These are phyloP conservation scores for Lepidochitona cinerea DNA, from an alignment of 2,888 invertebrate genomes.

Conservation along the genomic window DNA sequence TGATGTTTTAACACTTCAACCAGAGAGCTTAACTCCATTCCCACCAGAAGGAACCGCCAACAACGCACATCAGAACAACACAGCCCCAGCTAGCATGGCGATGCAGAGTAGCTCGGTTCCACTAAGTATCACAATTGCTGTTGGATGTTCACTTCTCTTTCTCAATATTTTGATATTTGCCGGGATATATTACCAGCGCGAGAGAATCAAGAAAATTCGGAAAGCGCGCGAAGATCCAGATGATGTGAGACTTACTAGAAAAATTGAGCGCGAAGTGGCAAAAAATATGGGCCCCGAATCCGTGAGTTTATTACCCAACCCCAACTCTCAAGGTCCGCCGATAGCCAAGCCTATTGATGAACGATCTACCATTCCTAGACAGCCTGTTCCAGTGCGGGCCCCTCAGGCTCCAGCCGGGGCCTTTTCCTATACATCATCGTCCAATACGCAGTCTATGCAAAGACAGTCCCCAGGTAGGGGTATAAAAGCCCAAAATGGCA, in stretches of 20 bases:
- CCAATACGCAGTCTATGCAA: not conserved
- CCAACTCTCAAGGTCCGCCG: constrained; percentile 7
- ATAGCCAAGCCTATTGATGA: not conserved
- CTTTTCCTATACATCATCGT: not conserved
- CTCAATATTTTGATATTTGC: constrained; percentile 93
- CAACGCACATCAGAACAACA: not conserved
- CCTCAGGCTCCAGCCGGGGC: not conserved
- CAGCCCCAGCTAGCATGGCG: constrained; percentile 4
- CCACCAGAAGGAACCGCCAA: not conserved
- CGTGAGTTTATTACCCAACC: constrained; percentile 27
- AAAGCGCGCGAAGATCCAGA: constrained; percentile 13
- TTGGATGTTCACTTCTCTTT: constrained; percentile 90
- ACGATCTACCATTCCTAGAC: not conserved
- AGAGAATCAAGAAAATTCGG: constrained; percentile 35
- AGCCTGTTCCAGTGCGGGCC: not conserved
- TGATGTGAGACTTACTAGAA: not conserved
- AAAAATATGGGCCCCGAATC: constrained; percentile 24
- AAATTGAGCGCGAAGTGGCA: constrained; percentile 2
- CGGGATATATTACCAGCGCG: constrained; percentile 88
- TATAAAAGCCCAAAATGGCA: not conserved
- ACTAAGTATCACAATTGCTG: constrained; percentile 78
- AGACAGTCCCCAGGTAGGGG: not conserved
- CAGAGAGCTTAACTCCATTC: not conserved
- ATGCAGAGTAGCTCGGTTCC: constrained; percentile 24
- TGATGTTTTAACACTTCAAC: not conserved